Base-by-base conservation (phyloP, 1,140 invertebrate genomes). In the Eurosta solidaginis region DNA sequence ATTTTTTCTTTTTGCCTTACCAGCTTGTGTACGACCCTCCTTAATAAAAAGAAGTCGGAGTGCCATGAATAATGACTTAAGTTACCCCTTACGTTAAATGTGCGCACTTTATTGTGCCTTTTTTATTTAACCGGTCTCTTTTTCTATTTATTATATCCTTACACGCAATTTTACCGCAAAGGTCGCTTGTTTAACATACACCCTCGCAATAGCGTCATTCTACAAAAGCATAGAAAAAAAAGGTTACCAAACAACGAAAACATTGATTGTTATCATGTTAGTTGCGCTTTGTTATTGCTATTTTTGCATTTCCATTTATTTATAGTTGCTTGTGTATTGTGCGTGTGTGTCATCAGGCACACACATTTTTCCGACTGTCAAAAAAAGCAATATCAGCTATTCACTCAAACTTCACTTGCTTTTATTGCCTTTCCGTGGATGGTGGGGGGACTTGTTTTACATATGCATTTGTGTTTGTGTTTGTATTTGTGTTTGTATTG, bases 331-430 rank as follows among this genome's bases (percentile, higher is more conserved):
- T 59, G 3, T 25, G 6, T 59, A 1, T 36, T 59, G 25, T 59
- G 33, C 59, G 5, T 68, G 59, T 40, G 20, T 68, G 59, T 2
- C n/a, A 22, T 68, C 36, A 40, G 29, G 4, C 33, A 36, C 59
- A 68, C n/a, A 59, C 12, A 59, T 68, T 68, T 40, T 68, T 68
- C 59, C 59, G 33, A 20, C 33, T 68, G 59, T 68, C 59, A 68
- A 1, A 40, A 68, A 68, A 68, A n/a, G 59, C 59, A 36, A 68
- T 40, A n/a, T 20, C 59, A 68, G 59, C 33, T 40, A 68, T 68
- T 68, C 40, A 68, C 33, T 68, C 59, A 20, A 68, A 40, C n/a
- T 29, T 17, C 33, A 20, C 59, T 68, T 40, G 29, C n/a, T 68
- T 20, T 33, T 63, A 5, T n/a, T 17, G 17, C 27, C 25, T 9